Percentiles rank a stretch among this genome's conserved stretches.
Evolutionary conservation across 2,888 invertebrate genomes (phyloP).

Genomic region (Lepidocyrtoides sp.): DNA sequence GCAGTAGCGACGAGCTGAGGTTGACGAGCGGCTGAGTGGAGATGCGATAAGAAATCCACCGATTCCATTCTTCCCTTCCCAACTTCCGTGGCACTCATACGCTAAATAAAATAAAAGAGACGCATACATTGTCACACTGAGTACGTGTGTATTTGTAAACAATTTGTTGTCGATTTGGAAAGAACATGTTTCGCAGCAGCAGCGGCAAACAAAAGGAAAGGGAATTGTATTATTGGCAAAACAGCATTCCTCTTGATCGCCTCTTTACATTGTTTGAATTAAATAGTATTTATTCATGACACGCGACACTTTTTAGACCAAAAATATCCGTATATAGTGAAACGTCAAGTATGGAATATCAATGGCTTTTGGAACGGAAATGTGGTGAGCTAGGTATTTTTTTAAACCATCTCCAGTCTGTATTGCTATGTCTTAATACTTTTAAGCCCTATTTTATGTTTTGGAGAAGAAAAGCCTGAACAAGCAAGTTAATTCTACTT

Average conservation of each 20-base stretch:
- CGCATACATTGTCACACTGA: neutral
- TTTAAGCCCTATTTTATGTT: neutral
- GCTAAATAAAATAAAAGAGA: conserved; percentile 87
- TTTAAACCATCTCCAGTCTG: neutral
- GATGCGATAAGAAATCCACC: conserved; percentile 91
- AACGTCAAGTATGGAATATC: conserved; percentile 25
- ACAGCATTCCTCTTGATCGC: neutral
- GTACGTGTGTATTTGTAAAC: conserved; percentile 17
- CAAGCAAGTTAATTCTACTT: neutral
- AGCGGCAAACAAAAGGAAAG: neutral
- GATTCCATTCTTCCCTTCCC: conserved; percentile 90
- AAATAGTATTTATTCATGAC: conserved; percentile 32
- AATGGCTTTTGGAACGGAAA: neutral
- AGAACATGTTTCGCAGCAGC: neutral
- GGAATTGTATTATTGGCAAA: neutral
- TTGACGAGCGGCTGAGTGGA: conserved; percentile 88
- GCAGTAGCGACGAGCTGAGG: conserved; percentile 89
- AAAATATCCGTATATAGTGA: conserved; percentile 2
- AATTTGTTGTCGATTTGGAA: neutral
- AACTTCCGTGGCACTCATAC: conserved; percentile 92
- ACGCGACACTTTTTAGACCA: conserved; percentile 32
- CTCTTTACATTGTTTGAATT: neutral
- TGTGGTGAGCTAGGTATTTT: neutral
- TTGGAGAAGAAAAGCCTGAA: neutral
- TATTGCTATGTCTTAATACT: neutral